Evolutionary conservation across 2,113 vertebrate genomes (phyloP).

Genomic region (Oncorhynchus masou): DNA sequence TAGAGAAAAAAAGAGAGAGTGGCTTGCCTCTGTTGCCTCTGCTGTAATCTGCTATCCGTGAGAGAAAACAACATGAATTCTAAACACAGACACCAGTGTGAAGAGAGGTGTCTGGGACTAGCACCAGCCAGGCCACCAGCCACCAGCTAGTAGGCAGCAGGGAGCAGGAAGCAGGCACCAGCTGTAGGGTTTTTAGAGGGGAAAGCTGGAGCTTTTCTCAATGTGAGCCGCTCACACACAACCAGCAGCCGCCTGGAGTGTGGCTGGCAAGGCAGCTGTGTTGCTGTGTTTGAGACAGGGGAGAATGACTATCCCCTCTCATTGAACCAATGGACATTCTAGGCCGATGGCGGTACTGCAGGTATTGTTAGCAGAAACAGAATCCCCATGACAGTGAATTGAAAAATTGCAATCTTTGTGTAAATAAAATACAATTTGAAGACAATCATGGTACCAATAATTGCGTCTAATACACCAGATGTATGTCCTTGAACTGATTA

Average conservation of each 20-base stretch:
- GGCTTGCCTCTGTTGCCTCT: not conserved
- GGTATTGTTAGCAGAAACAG: no score
- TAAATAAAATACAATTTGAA: no score
- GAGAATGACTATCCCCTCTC: no score
- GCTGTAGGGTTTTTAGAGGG: not conserved
- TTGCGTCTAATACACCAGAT: no score
- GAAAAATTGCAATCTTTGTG: no score
- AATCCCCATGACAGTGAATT: no score
- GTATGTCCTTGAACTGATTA: no score
- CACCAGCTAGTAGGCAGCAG: not conserved
- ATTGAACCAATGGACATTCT: no score
- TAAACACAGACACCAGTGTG: no score
- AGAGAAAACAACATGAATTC: not conserved
- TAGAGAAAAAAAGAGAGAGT: not conserved
- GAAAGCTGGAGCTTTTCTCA: not conserved
- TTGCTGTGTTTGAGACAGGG: not conserved
- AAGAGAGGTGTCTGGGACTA: not conserved
- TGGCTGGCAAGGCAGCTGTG: not conserved
- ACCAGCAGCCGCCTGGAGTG: not conserved
- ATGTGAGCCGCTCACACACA: not conserved
- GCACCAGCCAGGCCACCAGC: not conserved
- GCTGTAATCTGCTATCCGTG: not conserved
- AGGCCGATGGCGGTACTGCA: no score
- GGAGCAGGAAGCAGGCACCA: not conserved
- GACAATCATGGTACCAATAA: no score